A percentile compares a stretch with the other conserved stretches of the same genome.
Conservation (phyloP, 2,888 invertebrate species). For the Sympetrum striolatum region DNA sequence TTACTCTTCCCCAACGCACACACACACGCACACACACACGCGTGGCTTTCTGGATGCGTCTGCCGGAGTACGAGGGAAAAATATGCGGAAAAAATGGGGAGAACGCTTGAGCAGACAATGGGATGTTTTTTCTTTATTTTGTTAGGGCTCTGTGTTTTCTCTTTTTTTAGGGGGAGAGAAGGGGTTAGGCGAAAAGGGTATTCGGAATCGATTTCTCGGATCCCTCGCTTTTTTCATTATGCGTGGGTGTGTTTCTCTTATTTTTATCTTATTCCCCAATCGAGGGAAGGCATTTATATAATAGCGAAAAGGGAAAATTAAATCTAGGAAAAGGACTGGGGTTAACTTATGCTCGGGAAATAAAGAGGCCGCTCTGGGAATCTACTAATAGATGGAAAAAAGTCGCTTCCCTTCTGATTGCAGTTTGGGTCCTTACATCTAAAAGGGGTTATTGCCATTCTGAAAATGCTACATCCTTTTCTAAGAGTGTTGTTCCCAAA, state of each 20-base stretch:
- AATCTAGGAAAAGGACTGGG: too few species aligned
- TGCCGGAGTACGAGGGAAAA: neutral
- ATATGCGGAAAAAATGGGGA: conserved; percentile 17
- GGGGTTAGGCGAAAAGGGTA: neutral
- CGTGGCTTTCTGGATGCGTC: neutral
- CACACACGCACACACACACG: neutral
- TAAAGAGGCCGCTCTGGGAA: too few species aligned
- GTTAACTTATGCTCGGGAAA: too few species aligned
- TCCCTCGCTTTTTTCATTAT: neutral
- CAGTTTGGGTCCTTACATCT: too few species aligned
- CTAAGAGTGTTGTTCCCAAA: too few species aligned
- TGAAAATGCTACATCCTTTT: too few species aligned
- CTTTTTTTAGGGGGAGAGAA: too few species aligned
- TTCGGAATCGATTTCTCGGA: neutral
- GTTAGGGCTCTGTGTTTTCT: neutral
- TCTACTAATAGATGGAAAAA: too few species aligned
- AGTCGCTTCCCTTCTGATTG: too few species aligned
- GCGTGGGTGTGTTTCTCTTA: neutral
- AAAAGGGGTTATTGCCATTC: too few species aligned
- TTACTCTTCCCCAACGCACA: neutral
- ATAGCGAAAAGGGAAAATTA: too few species aligned
- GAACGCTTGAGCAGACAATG: neutral
- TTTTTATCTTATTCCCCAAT: neutral
- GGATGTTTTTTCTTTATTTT: neutral
- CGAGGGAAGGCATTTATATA: neutral